phyloP scores from a whole-genome alignment of 1,140 invertebrate genomes.

The Halotydeus destructor region DNA sequence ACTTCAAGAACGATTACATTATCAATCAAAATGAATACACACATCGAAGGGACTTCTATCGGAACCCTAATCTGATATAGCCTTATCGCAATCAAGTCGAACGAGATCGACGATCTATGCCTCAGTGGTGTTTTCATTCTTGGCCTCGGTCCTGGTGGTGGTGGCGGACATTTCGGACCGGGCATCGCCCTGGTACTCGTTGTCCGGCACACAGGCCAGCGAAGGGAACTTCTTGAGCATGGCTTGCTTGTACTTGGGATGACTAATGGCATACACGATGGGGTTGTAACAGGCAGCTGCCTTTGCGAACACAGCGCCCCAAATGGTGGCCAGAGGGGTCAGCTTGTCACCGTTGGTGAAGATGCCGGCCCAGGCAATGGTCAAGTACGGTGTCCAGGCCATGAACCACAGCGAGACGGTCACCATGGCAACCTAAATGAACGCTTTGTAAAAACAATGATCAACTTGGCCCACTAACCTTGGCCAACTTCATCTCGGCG shows the following conservation, averaged over 20 bases:
- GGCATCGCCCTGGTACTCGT: slow-evolving; percentile 6
- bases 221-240: slow-evolving; percentile 46
- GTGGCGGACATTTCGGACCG: slow-evolving; percentile 12
- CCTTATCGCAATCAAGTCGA: no score
- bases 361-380: slow-evolving; percentile 52
- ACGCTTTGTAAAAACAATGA: slow-evolving; percentile 14
- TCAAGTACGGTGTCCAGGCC: slow-evolving; percentile 61
- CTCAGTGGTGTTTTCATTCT: background rate
- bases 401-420: slow-evolving; percentile 61
- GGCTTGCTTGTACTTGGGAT: slow-evolving; percentile 50
- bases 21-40: no score
- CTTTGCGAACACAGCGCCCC: slow-evolving; percentile 55
- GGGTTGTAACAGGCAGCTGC: slow-evolving; percentile 56
- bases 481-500: slow-evolving; percentile 50
- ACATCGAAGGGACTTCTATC: no score
- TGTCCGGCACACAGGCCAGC: slow-evolving; percentile 29
- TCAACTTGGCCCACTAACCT: slow-evolving; percentile 25
- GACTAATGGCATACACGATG: slow-evolving; percentile 58
- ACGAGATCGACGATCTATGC: no score
- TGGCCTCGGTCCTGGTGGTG: background rate
- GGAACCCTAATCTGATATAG: no score
- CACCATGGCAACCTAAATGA: slow-evolving; percentile 43
- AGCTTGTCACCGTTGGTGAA: slow-evolving; percentile 33
- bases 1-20: no score
- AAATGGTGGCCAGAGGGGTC: slow-evolving; percentile 44